Percentiles rank a stretch among this genome's conserved stretches.
Evolutionary conservation across 2,113 vertebrate genomes (phyloP).

Genomic region (Hystrix brachyura): DNA sequence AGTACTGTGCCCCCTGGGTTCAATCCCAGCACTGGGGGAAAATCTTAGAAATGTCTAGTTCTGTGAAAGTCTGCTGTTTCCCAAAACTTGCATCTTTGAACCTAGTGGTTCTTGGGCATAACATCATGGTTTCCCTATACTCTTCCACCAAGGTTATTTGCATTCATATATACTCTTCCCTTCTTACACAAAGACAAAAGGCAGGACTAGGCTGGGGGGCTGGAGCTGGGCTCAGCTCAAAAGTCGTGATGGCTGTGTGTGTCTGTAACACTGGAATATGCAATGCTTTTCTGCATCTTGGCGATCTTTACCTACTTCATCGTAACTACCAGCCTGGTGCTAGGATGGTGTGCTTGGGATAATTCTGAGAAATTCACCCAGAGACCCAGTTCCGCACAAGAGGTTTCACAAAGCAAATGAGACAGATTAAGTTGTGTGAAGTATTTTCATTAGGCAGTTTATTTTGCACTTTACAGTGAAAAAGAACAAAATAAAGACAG

Average conservation of each 20-base stretch:
- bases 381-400: constrained; percentile 89
- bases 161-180: background rate
- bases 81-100: constrained; percentile 25
- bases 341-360: constrained; percentile 88
- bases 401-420: constrained; percentile 94
- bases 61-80: background rate
- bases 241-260: background rate
- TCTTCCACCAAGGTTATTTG: background rate
- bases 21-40: background rate
- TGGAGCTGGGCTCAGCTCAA: background rate
- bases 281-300: background rate
- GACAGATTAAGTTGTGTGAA: constrained; percentile 93
- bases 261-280: background rate
- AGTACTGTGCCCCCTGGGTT: background rate
- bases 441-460: constrained; percentile 89
- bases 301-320: background rate
- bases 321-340: background rate
- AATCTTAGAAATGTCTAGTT: background rate
- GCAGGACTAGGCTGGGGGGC: background rate
- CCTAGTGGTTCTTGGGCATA: background rate
- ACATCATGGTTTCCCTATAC: background rate
- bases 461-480: constrained; percentile 89
- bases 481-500: constrained; percentile 83
- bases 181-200: background rate
- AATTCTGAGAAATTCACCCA: constrained; percentile 94